Base-by-base conservation (phyloP, 2,797 vertebrate species). In the Pyrocephalus nanus region DNA sequence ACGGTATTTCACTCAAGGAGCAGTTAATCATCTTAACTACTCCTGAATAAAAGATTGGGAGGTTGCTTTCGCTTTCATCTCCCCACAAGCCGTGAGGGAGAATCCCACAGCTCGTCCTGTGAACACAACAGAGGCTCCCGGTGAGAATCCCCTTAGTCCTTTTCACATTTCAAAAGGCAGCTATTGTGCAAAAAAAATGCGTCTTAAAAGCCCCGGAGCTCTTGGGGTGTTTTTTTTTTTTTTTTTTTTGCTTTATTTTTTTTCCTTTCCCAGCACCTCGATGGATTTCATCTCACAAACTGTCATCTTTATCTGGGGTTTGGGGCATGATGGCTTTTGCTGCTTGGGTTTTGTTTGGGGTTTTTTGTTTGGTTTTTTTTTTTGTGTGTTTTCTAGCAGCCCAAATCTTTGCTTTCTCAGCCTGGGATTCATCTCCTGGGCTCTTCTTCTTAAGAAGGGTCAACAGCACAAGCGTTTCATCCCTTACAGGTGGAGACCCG, bases 81-180 rank as follows among this genome's bases (percentile, higher is more conserved):
- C 47, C 0, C 13, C 65, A 22, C 64, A 43, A 15, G 14, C 32
- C 62, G 65, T 77, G n/a, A 78, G 93, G 85, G 77, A 93, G 34
- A 92, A 78, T 53, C 86, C 90, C 93, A 25, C 70, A 86, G 79
- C 90, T 86, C 73, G 19, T 74, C 20, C 0, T 47, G 65, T 29
- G 79, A 83, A 50, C 32, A 36, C 9, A 80, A 64, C 73, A 70
- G n/a, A 36, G 3, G 1, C 7, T 69, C 76, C 69, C 12, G 2
- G 65, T 54, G 81, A 79, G 73, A 86, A 78, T 51, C 76, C 54
- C 66, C 47, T 82, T 43, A 70, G 54, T 70, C 58, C 81, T 70
- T 92, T 95, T 82, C 92, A 62, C 86, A 92, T 95, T 93, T 92
- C 87, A 88, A 96, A 94, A 94, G 45, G 50, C 72, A 85, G 48